Base-by-base conservation (phyloP, 2,888 invertebrate species). In the Apodemia hepburni region DNA sequence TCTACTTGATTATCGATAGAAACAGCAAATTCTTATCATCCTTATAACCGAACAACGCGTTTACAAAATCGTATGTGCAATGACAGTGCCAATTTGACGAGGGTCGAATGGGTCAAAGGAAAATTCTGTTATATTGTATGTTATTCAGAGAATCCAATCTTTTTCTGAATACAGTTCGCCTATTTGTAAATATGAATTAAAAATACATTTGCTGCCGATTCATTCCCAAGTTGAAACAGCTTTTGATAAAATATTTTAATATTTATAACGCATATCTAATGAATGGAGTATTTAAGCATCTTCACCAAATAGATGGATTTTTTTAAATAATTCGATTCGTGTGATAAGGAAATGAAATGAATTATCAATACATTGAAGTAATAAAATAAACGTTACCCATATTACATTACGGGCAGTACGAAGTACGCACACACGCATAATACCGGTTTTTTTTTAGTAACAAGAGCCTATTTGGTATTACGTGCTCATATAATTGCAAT, bases 31-130 rank as follows among this genome's bases (percentile, higher is more conserved):
- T 22, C 11, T 29, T 54, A 27, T 27, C 54, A 54, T 54, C 54
- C 54, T 27, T 54, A 54, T 54, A 15, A 15, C 15, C 75, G 75
- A 73, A 75, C 73, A 76, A 71, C 75, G 72, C 75, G 54, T 54
- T 54, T 77, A 75, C 75, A 68, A 80, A 85, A 84, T 82, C 78
- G 82, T 83, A 79, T 81, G 78, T 82, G 80, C 85, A 87, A 86
- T 83, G 86, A 84, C 84, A 83, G 78, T 80, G 82, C 84, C 82
- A 75, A 81, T 78, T 77, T 84, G 85, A 87, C 79, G 78, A 84
- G 85, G 87, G 86, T 86, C 81, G 75, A 72, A 71, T 73, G 74
- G 66, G 73, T 71, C 70, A 78, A 80, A 80, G 81, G 84, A 85
- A 84, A 86, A 86, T 81, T 74, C 79, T 79, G 80, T 81, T 85